Percentiles rank a stretch among this genome's conserved stretches.
Conservation (phyloP, 2,797 vertebrate species). For the Acipenser oxyrinchus region DNA sequence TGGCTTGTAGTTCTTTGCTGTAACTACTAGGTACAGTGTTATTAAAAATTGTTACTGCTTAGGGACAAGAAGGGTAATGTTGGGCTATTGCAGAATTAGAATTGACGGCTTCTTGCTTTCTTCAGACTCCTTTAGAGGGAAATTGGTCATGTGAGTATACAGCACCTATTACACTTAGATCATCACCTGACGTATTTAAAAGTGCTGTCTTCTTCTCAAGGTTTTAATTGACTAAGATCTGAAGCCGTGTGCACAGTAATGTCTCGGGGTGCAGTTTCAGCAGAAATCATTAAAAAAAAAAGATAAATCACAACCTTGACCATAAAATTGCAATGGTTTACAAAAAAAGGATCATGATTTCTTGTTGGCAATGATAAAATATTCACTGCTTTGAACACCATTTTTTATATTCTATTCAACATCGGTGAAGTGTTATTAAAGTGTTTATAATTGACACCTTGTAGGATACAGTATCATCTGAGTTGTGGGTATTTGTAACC, state of each 20-base stretch:
- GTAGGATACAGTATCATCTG: no score
- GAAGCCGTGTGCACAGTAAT: slow-evolving; percentile 11
- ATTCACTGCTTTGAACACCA: no score
- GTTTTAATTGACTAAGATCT: slow-evolving; percentile 29
- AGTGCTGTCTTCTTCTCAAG: slow-evolving; percentile 23
- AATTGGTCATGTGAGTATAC: slow-evolving; percentile 12
- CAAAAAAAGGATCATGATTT: slow-evolving; percentile 10
- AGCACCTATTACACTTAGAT: slow-evolving; percentile 14
- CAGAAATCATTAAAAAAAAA: slow-evolving; percentile 4
- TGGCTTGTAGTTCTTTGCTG: no score
- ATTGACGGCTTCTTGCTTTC: slow-evolving; percentile 10
- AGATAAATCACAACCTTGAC: slow-evolving; percentile 13
- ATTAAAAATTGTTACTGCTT: no score
- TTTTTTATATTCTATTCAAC: no score
- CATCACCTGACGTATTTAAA: slow-evolving; percentile 21
- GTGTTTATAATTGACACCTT: no score
- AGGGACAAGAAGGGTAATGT: slow-evolving; percentile 12
- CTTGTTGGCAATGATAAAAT: no score
- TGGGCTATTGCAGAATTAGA: slow-evolving; percentile 19
- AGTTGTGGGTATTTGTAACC: no score
- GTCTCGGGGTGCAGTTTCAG: slow-evolving; percentile 13
- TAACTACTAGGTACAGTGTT: no score
- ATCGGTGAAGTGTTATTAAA: no score
- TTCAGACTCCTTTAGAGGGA: slow-evolving; percentile 12
- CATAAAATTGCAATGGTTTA: slow-evolving; percentile 6